Evolutionary conservation across 2,113 vertebrate species (phyloP), one percentile per base, ranked within the genome.

Genomic region (Mirza zaza): DNA sequence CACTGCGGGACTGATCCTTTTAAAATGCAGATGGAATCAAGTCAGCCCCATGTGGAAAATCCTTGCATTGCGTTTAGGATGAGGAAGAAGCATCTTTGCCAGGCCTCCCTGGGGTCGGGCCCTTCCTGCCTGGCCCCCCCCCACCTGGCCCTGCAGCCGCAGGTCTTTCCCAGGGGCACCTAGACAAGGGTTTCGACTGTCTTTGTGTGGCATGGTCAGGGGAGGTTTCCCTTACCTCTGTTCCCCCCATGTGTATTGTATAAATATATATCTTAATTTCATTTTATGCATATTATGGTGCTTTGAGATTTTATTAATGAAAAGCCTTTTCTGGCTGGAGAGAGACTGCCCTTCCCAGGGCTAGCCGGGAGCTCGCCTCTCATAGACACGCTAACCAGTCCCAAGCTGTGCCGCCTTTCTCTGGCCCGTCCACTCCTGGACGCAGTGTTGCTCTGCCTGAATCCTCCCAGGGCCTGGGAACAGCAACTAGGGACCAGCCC

Each of bases 1-100:
- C 5, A 1, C 25, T 75, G 71, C 34, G 34, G 39, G 36, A 17
- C 5, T 27, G 32, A 29, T 55, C 20, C n/a, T 68, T 59, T 63
- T 13, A 27, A 57, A 25, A 29, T 21, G 17, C 32, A 2, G 0
- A 10, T 42, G 57, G 7, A 36, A 34, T n/a, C 1, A 0, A 5
- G 7, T 75, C 48, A 27, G 50, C 32, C 20, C 42, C 15, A 2
- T 14, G n/a, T 4, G 13, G 23, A 23, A 65, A 36, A 5, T 36
- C 34, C 65, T 80, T 48, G 4, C n/a, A 0, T 13, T 42, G 73
- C 61, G 57, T 17, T 34, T 34, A 36, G 87, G 15, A 11, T 21
- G 9, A 67, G 17, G 15, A 75, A 2, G 3, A 12, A 14, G 10
- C 13, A 15, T 45, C 48, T 81, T 32, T 21, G 18, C 0, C 0